Percentiles rank a stretch among this genome's conserved stretches.
phyloP scores from a whole-genome alignment of 1,140 invertebrate species.

The Hyles euphorbiae region DNA sequence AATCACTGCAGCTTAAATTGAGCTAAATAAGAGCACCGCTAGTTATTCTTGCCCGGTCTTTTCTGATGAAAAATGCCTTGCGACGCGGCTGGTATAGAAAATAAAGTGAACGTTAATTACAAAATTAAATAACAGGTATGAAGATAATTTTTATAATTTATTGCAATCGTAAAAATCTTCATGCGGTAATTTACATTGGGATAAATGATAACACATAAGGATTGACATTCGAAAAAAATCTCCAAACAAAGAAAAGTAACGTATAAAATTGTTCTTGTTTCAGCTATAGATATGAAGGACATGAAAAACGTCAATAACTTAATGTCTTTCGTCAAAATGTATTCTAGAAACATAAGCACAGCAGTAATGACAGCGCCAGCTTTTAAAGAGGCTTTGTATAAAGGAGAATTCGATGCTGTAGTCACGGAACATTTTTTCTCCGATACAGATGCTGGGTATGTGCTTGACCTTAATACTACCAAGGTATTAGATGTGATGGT shows the following conservation, averaged over 20 bases:
- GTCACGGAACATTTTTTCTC: conserved; percentile 46
- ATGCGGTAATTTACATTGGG: background rate
- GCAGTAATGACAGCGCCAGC: conserved; percentile 7
- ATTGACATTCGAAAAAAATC: background rate
- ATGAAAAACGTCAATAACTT: background rate
- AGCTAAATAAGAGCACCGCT: too few species aligned
- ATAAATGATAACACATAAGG: background rate
- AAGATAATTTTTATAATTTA: background rate
- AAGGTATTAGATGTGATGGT: background rate
- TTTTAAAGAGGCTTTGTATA: conserved; percentile 17
- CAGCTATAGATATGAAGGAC: conserved; percentile 27
- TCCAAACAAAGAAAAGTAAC: background rate
- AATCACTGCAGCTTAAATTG: too few species aligned
- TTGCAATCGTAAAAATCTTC: background rate
- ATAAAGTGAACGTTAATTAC: too few species aligned
- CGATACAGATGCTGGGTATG: conserved; percentile 42
- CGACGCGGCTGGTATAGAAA: too few species aligned
- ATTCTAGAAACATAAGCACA: conserved; percentile 29
- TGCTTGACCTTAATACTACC: background rate
- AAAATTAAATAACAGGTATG: too few species aligned
- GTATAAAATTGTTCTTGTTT: conserved; percentile 10
- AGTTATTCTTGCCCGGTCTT: too few species aligned
- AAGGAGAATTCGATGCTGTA: conserved; percentile 43
- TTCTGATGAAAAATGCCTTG: too few species aligned
- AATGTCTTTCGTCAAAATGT: conserved; percentile 18